These are phyloP conservation scores for Drosophila azteca DNA, from an alignment of 1,140 invertebrate species.

Conservation along the genomic window DNA sequence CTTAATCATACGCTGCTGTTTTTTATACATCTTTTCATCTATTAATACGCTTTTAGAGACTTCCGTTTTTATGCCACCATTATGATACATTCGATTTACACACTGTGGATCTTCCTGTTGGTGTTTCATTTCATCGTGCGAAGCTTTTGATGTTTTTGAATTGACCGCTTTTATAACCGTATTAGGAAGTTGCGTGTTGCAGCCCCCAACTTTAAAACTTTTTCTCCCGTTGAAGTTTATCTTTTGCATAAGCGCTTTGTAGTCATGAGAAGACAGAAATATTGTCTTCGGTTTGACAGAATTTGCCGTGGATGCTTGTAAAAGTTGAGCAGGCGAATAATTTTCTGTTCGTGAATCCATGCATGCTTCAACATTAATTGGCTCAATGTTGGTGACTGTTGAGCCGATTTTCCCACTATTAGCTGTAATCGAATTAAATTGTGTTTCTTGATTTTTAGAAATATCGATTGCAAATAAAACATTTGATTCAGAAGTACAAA, in stretches of 20 bases:
- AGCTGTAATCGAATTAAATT: no score
- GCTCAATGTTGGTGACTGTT: neutral
- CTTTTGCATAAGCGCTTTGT: conserved; percentile 84
- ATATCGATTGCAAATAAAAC: no score
- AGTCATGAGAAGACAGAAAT: conserved; percentile 84
- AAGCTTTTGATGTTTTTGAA: conserved; percentile 33
- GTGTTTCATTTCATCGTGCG: no score
- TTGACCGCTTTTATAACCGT: conserved; percentile 82
- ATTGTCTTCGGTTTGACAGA: conserved; percentile 82
- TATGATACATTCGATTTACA: no score
- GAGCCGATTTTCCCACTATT: neutral
- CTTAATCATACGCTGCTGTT: conserved; percentile 95
- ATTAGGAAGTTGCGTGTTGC: conserved; percentile 59
- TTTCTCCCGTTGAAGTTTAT: conserved; percentile 70
- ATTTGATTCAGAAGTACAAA: neutral
- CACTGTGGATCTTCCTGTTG: no score
- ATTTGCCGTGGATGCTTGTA: no score
- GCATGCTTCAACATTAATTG: neutral
- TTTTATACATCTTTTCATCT: conserved; percentile 88
- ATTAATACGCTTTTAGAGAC: conserved; percentile 38
- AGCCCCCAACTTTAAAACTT: conserved; percentile 50
- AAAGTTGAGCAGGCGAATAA: neutral
- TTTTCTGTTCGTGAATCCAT: conserved; percentile 10
- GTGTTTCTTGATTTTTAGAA: no score
- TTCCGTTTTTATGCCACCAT: conserved; percentile 24